These are phyloP conservation scores for Drosophila orosa DNA, from an alignment of 1,140 invertebrate species.

Conservation along the genomic window DNA sequence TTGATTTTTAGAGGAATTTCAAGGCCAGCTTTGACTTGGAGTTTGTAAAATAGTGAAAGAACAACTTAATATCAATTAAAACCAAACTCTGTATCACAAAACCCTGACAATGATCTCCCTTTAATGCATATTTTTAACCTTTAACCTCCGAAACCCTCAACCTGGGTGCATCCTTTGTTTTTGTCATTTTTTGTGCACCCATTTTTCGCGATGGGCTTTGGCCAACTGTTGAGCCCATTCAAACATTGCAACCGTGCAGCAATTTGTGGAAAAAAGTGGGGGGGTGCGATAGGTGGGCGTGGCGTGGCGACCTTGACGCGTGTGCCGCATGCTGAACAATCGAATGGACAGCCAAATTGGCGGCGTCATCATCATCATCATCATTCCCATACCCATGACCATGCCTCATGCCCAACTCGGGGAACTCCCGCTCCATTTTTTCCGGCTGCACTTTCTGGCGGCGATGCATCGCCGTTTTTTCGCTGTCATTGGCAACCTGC, in stretches of 20 bases:
- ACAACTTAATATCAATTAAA: not conserved
- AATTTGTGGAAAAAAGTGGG: constrained; percentile 9
- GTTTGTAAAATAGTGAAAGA: not conserved
- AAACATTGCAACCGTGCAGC: constrained; percentile 42
- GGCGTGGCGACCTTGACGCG: constrained; percentile 69
- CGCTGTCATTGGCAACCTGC: constrained; percentile 53
- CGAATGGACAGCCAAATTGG: constrained; percentile 75
- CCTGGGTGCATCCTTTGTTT: constrained; percentile 9
- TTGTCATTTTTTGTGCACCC: constrained; percentile 17
- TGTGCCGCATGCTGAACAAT: constrained; percentile 77
- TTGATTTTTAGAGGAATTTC: not conserved
- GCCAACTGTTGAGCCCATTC: constrained; percentile 65
- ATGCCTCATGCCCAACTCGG: not conserved
- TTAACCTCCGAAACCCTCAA: not conserved
- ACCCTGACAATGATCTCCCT: not conserved
- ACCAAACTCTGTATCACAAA: accelerated
- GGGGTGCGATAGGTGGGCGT: constrained; percentile 2
- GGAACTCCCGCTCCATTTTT: constrained; percentile 36
- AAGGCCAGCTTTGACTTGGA: not conserved
- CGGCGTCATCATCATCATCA: constrained; percentile 66
- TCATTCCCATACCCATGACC: not conserved
- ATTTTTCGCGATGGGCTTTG: constrained; percentile 35
- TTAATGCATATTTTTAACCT: not conserved
- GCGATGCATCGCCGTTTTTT: constrained; percentile 44
- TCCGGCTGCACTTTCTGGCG: constrained; percentile 42